These are phyloP conservation scores for Homarus gammarus DNA, from an alignment of 2,888 invertebrate species.

Conservation along the genomic window DNA sequence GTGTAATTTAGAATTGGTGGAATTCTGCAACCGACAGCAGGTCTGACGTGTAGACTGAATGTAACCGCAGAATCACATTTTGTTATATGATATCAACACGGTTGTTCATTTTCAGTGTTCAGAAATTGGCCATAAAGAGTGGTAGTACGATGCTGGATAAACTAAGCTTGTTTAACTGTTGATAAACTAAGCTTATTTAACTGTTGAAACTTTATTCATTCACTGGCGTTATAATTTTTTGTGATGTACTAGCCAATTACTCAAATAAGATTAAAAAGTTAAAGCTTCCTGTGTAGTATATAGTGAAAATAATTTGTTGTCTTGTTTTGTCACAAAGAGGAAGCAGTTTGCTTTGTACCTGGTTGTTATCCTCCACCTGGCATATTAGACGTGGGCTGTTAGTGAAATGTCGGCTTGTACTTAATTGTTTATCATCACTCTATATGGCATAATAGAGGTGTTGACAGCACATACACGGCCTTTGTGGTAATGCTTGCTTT, in stretches of 20 bases:
- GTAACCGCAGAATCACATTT: conserved; percentile 68
- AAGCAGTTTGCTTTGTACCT: conserved; percentile 58
- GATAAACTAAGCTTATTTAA: conserved; percentile 56
- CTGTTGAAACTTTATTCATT: conserved; percentile 53
- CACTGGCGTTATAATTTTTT: conserved; percentile 58
- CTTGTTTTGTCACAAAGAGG: conserved; percentile 44
- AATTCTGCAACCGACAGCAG: conserved; percentile 43
- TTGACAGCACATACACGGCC: conserved; percentile 60
- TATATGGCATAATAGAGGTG: conserved; percentile 57
- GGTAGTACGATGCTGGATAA: conserved; percentile 48
- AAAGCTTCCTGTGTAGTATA: conserved; percentile 52
- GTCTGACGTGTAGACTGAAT: conserved; percentile 46
- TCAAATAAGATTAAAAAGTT: conserved; percentile 47
- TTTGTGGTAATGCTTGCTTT: conserved; percentile 60
- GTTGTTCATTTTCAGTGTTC: conserved; percentile 61
- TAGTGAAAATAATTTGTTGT: conserved; percentile 54
- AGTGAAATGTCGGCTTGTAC: conserved; percentile 55
- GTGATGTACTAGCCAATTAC: conserved; percentile 59
- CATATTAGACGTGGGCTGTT: conserved; percentile 58
- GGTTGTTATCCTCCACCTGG: conserved; percentile 55
- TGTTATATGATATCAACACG: conserved; percentile 56
- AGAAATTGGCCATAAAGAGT: conserved; percentile 50
- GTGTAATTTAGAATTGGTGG: conserved; percentile 47
- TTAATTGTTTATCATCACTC: conserved; percentile 50
- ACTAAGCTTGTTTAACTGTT: conserved; percentile 60